Conservation (phyloP, 2,888 invertebrate genomes). For the Drosophila lutescens region DNA sequence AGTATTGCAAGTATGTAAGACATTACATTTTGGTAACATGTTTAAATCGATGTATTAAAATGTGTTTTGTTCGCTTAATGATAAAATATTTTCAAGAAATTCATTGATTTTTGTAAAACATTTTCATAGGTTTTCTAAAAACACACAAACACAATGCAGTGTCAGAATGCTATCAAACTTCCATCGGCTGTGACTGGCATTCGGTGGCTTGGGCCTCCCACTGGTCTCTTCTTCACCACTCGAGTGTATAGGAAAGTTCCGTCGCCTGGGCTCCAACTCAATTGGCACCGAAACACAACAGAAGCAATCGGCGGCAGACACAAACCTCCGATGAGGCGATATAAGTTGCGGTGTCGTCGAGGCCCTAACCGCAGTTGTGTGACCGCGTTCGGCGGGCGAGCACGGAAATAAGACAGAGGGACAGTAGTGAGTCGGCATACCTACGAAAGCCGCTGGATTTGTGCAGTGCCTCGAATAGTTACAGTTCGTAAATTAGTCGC, state of each 20-base stretch:
- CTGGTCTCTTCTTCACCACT: conserved; percentile 7
- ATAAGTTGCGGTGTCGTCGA: conserved; percentile 55
- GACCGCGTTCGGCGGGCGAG: conserved; percentile 72
- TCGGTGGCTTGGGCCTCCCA: background rate
- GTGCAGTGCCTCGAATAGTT: conserved; percentile 18
- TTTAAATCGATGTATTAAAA: too few relatives aligned
- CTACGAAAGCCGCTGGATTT: conserved; percentile 31
- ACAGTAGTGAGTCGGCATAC: conserved; percentile 2
- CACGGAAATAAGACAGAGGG: conserved; percentile 45
- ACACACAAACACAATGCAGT: too few relatives aligned
- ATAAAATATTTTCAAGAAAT: too few relatives aligned
- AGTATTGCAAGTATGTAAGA: too few relatives aligned
- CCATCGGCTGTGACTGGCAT: background rate
- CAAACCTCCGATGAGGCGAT: conserved; percentile 53
- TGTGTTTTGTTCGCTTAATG: too few relatives aligned
- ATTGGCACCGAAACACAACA: conserved; percentile 25
- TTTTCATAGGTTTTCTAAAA: too few relatives aligned
- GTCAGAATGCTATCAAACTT: background rate
- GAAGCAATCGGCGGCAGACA: conserved; percentile 13
- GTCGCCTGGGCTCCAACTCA: conserved; percentile 17
- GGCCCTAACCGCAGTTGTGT: conserved; percentile 69
- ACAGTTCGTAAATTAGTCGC: conserved; percentile 33
- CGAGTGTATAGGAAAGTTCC: conserved; percentile 9
- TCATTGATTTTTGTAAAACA: too few relatives aligned
- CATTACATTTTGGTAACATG: too few relatives aligned